Evolutionary conservation across 2,113 vertebrate genomes (phyloP), one percentile per base, ranked within the genome.

Genomic region (Casuarius casuarius): DNA sequence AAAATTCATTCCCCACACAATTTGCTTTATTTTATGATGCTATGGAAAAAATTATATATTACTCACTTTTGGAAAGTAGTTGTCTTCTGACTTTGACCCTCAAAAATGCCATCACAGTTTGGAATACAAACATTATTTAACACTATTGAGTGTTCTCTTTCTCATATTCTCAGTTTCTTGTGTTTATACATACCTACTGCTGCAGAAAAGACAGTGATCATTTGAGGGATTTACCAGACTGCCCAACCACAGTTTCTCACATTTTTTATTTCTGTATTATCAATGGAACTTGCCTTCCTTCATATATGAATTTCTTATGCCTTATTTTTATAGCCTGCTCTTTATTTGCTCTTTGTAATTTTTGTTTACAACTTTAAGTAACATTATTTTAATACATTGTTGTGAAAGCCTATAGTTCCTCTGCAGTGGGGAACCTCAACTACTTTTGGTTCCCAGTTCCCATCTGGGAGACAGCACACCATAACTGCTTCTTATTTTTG

Each of bases 101-200:
- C 70, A 8, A 88, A 90, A 81, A 49, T n/a, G 49, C 4, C 4
- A 2, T 19, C 28, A 38, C 26, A 40, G 14, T 48, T 77, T 54
- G 11, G 25, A 77, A 42, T 2, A 44, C 3, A 49, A 44, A 44
- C 3, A 59, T 67, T 0, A 0, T 81, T 59, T 42, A 29, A 4
- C 33, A 35, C 6, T 49, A 8, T 21, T 81, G 2, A 31, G 8
- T 40, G 10, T 40, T 54, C 20, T 42, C 29, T 49, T 81, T 44
- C 78, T 80, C 20, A 14, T 28, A 70, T 44, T 82, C 48, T 71
- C 10, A 11, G 3, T 61, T 87, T 84, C 51, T 59, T 4, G 10
- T 51, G 25, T 33, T 81, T 22, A 10, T 18, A 6, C 63, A 28
- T 22, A 29, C 23, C 17, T 66, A 4, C 51, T 92, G 56, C 58